Evolutionary conservation across 2,113 vertebrate genomes (phyloP).

Genomic region (Sinocyclocheilus maitianheensis): DNA sequence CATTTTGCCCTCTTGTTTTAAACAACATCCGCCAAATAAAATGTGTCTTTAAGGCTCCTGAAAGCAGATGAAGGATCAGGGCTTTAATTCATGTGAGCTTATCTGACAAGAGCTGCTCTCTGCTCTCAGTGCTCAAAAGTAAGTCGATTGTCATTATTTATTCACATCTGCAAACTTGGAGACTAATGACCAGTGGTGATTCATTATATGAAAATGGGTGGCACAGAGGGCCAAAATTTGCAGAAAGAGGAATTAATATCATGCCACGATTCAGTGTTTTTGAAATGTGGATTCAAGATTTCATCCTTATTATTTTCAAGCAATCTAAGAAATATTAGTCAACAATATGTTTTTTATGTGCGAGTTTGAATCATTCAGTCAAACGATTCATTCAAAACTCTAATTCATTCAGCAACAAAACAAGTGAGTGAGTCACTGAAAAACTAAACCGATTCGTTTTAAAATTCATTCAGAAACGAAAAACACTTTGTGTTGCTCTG

Average conservation of each 20-base stretch:
- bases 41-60: background rate
- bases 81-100: conserved; percentile 1
- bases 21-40: conserved; percentile 19
- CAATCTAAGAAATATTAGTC: too few relatives aligned
- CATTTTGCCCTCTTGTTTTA: conserved; percentile 12
- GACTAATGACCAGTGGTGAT: conserved; percentile 1
- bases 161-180: background rate
- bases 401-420: background rate
- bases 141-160: background rate
- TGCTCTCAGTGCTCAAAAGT: background rate
- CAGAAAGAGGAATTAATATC: background rate
- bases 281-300: too few relatives aligned
- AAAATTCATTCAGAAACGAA: background rate
- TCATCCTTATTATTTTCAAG: too few relatives aligned
- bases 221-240: background rate
- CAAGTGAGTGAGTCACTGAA: background rate
- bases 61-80: conserved; percentile 12
- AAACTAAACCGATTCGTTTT: background rate
- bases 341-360: background rate
- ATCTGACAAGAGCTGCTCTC: conserved; percentile 19
- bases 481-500: background rate
- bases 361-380: background rate
- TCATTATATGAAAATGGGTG: background rate
- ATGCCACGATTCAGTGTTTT: background rate
- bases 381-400: background rate